phyloP scores from a whole-genome alignment of 2,113 vertebrate species.

The Eclectus roratus region DNA sequence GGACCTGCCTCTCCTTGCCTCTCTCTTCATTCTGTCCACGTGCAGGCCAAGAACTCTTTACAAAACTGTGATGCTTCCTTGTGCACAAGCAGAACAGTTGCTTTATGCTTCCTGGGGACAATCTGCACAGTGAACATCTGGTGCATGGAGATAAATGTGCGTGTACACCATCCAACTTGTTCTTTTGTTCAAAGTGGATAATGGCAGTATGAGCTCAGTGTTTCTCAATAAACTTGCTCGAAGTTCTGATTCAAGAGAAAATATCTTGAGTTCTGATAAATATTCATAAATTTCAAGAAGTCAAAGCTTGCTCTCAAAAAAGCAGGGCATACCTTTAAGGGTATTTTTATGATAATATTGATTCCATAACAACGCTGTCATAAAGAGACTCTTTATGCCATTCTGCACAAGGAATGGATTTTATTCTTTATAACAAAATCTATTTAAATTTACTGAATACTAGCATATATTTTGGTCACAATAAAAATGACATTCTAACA shows the following conservation, averaged over 20 bases:
- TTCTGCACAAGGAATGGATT: not conserved
- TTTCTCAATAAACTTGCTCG: not conserved
- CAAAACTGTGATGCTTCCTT: not conserved
- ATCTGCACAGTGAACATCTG: not conserved
- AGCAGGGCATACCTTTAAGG: not conserved
- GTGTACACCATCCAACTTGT: not conserved
- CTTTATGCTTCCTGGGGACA: not conserved
- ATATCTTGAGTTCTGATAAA: not conserved
- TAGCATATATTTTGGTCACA: not conserved
- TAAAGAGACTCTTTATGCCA: not conserved
- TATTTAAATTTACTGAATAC: not conserved
- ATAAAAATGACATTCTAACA: not conserved
- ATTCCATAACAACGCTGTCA: not conserved
- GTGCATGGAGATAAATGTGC: not conserved
- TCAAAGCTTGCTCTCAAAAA: not conserved
- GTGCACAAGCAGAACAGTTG: not conserved
- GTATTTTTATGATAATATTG: not conserved
- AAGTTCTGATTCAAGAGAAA: not conserved
- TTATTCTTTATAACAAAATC: not conserved
- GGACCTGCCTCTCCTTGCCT: not conserved
- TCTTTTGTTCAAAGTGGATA: not conserved
- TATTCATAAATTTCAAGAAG: not conserved
- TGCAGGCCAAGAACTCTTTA: not conserved
- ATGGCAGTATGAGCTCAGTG: not conserved
- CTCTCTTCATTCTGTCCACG: not conserved